Percentiles rank a stretch among this genome's conserved stretches.
These are phyloP conservation scores for Callinectes sapidus DNA, from an alignment of 2,888 invertebrate genomes.

Conservation along the genomic window DNA sequence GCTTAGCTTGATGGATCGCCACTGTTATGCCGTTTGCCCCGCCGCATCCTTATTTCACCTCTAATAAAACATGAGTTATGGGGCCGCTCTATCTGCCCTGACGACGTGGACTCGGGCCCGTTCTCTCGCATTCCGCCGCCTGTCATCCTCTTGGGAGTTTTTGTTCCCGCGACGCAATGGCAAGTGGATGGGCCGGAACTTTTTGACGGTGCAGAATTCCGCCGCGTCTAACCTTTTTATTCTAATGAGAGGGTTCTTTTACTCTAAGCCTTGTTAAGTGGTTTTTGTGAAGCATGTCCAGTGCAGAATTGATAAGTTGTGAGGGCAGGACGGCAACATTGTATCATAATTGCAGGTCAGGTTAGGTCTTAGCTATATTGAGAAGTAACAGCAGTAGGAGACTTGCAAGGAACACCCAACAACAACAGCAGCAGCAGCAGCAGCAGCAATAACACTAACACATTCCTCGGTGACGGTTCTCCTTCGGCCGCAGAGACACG, in stretches of 20 bases:
- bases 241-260: neutral
- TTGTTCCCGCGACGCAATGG: constrained; percentile 6
- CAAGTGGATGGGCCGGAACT: neutral
- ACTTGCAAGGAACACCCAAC: neutral
- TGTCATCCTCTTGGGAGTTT: neutral
- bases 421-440: neutral
- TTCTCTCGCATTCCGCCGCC: neutral
- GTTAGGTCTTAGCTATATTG: constrained; percentile 2
- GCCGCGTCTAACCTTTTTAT: neutral
- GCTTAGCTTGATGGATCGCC: constrained; percentile 21
- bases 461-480: neutral
- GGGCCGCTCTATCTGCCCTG: constrained; percentile 12
- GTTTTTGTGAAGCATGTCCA: neutral
- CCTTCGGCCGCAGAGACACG: constrained; percentile 22
- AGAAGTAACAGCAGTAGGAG: neutral
- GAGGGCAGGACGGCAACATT: neutral
- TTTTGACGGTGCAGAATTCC: neutral
- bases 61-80: constrained; percentile 25
- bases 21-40: neutral
- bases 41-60: constrained; percentile 12
- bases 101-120: constrained; percentile 6
- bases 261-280: neutral
- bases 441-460: neutral
- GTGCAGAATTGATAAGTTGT: neutral
- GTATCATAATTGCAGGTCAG: neutral